A percentile compares a stretch with the other conserved stretches of the same genome.
Evolutionary conservation across 1,140 invertebrate species (phyloP).

Genomic region (Scaptomyza hsui): DNA sequence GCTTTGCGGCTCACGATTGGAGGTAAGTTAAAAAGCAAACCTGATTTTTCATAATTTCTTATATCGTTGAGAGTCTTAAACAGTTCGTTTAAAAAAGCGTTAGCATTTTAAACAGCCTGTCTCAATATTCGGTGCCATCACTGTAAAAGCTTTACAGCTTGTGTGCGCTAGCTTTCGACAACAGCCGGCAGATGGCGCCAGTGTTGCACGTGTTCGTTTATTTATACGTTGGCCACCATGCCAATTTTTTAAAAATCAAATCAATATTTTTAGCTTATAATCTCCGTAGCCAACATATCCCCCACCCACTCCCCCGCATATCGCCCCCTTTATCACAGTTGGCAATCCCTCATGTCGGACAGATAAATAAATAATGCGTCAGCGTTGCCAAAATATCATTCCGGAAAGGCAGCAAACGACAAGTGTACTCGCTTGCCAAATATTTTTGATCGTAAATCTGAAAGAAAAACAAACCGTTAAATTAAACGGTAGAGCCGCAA

Average conservation of each 20-base stretch:
- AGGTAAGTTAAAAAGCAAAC: constrained; percentile 86
- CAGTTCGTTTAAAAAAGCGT: neutral
- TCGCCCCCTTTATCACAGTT: neutral
- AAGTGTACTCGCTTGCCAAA: constrained; percentile 32
- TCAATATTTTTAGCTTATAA: constrained; percentile 28
- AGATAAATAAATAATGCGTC: constrained; percentile 68
- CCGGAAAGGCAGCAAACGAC: neutral
- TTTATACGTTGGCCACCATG: neutral
- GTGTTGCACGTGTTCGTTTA: neutral
- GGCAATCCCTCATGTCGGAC: constrained; percentile 17
- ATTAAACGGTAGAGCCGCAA: constrained; percentile 31
- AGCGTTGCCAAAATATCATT: constrained; percentile 19
- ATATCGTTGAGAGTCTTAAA: neutral
- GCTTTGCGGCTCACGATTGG: constrained; percentile 92
- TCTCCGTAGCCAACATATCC: neutral
- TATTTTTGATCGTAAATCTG: constrained; percentile 40
- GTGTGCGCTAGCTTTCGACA: neutral
- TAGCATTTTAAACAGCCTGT: neutral
- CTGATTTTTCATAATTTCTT: neutral
- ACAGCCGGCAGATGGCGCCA: constrained; percentile 34
- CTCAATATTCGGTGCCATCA: constrained; percentile 4
- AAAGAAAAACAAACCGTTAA: constrained; percentile 41
- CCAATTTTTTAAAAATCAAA: constrained; percentile 5
- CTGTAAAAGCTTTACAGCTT: constrained; percentile 44
- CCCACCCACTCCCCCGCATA: neutral